These are phyloP conservation scores for Tenthredo notha DNA, from an alignment of 2,888 invertebrate genomes.

Conservation along the genomic window DNA sequence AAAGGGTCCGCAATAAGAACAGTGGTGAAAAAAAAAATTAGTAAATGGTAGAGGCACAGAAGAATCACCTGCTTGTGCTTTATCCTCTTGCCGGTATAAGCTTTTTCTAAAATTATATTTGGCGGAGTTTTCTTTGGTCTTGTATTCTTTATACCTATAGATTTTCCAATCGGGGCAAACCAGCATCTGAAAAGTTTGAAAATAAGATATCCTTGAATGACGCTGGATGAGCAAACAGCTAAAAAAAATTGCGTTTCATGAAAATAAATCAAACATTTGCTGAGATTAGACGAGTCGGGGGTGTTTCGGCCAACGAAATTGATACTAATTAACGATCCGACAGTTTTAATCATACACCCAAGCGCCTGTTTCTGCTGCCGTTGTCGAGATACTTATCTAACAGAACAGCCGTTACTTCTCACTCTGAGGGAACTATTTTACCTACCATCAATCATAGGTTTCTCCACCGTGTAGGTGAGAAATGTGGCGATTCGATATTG, in stretches of 20 bases:
- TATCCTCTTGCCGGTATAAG: conserved; percentile 86
- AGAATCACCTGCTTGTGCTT: conserved; percentile 88
- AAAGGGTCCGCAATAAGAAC: conserved; percentile 41
- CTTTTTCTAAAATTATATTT: conserved; percentile 89
- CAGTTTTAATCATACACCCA: too few species aligned
- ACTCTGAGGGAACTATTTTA: background rate
- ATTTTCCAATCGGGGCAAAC: conserved; percentile 90
- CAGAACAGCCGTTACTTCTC: background rate
- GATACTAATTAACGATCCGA: background rate
- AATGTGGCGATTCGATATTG: background rate
- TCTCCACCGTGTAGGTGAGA: background rate
- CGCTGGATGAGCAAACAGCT: background rate
- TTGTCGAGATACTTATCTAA: conserved; percentile 6
- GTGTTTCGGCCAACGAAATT: background rate
- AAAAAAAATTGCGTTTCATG: background rate
- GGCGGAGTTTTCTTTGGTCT: conserved; percentile 87
- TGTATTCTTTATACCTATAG: conserved; percentile 89
- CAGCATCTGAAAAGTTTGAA: conserved; percentile 83
- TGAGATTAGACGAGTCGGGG: background rate
- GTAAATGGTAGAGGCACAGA: background rate
- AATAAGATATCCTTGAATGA: background rate
- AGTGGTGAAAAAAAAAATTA: background rate
- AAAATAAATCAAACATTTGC: background rate
- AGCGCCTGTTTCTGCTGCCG: background rate
- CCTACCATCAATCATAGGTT: background rate